A percentile compares a stretch with the other conserved stretches of the same genome.
phyloP scores from a whole-genome alignment of 2,888 invertebrate genomes.

The Dioctria linearis region DNA sequence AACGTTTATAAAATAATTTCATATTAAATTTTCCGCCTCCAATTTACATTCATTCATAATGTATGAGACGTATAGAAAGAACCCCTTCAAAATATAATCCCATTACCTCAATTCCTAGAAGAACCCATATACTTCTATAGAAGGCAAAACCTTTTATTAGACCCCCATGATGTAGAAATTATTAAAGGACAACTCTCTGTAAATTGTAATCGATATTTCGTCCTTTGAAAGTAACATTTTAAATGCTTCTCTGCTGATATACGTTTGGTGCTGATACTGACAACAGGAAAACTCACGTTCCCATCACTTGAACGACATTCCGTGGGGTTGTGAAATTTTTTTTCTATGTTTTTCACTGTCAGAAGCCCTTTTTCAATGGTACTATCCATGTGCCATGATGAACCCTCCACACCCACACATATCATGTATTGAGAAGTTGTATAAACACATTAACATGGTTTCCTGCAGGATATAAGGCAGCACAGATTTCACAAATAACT shows the following conservation, averaged over 20 bases:
- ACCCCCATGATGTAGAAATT: background rate
- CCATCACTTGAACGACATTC: constrained; percentile 14
- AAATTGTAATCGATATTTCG: constrained; percentile 4
- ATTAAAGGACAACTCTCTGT: background rate
- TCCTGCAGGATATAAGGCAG: constrained; percentile 53
- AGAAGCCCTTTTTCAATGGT: constrained; percentile 8
- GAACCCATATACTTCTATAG: background rate
- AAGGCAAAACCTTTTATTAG: background rate
- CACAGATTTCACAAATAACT: constrained; percentile 59
- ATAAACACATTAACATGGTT: constrained; percentile 22
- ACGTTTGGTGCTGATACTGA: background rate
- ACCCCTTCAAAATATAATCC: background rate
- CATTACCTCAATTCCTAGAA: background rate
- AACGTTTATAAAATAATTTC: too few relatives aligned
- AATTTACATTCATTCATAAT: background rate
- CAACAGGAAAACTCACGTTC: constrained; percentile 22
- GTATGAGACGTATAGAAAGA: too few relatives aligned
- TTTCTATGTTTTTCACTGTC: constrained; percentile 19
- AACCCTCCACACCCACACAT: background rate
- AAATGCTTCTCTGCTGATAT: background rate
- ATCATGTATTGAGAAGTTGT: background rate
- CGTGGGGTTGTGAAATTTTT: background rate
- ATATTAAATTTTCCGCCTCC: too few relatives aligned
- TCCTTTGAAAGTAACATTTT: constrained; percentile 9
- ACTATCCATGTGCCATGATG: constrained; percentile 5